Evolutionary conservation across 2,797 vertebrate species (phyloP), one percentile per base, ranked within the genome.

Genomic region (Sylvilagus floridanus): DNA sequence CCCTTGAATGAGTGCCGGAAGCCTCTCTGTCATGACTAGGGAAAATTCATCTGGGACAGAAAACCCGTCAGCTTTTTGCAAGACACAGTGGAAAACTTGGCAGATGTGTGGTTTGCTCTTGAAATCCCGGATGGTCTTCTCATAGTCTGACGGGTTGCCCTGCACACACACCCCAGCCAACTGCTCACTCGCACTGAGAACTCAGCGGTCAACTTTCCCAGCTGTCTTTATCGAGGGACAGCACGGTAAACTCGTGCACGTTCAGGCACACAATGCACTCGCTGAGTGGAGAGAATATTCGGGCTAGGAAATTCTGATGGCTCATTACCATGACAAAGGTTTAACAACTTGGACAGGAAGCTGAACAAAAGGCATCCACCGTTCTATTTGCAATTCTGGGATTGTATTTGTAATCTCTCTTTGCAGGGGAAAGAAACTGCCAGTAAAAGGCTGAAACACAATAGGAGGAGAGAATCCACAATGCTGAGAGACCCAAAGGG

Each of bases 251-350:
- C 92, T 73, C 85, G 73, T 83, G 50, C 89, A 72, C 79, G 78
- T 82, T 52, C 71, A 83, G 68, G 37, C 72, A 50, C 77, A 35
- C 32, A 71, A 37, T 75, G 42, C 60, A 4, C 66, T 19, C 17
- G 66, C 75, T 35, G 35, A 75, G 75, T 28, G 54, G 63, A 78
- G 88, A 88, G 92, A 93, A 93, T 72, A 91, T 83, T 91, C 76
- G 87, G 88, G 65, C 96, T 84, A 54, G 62, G 95, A 90, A 95
- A 96, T 95, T 78, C 88, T 86, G 95, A 84, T 65, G 91, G 91
- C 62, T 95, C 69, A 97, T 97, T 97, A 95, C 73, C 97, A 97
- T 97, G 95, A 97, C 92, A 97, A 97, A 97, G 94, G 81, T 91
- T 87, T 82, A 73, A 96, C 96, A 97, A 97, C 62, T 9, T 14